These are phyloP conservation scores for Artemisiospiza belli DNA, from an alignment of 2,113 vertebrate species.

Conservation along the genomic window DNA sequence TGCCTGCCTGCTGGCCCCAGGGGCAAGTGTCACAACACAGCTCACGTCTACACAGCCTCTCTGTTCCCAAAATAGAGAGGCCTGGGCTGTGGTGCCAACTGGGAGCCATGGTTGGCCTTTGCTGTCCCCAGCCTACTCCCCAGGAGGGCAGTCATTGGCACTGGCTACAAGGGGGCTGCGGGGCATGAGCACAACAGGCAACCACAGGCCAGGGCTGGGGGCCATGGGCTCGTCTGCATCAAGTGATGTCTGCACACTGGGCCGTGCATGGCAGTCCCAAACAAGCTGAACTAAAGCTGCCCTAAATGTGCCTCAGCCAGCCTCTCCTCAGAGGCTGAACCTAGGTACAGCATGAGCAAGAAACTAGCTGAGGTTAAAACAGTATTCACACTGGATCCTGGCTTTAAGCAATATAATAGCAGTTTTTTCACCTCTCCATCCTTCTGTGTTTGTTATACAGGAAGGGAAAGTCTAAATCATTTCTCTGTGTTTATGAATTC, in stretches of 20 bases:
- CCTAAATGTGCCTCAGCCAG: background rate
- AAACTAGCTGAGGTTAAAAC: background rate
- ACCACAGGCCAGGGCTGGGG: rapidly evolving
- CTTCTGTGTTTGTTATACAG: constrained; percentile 26
- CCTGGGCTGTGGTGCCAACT: background rate
- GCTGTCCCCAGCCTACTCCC: background rate
- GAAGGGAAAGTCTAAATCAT: constrained; percentile 42
- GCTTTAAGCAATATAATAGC: background rate
- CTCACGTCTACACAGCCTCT: background rate
- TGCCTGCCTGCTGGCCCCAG: background rate
- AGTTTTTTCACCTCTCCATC: constrained; percentile 11
- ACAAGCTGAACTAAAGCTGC: background rate
- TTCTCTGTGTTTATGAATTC: constrained; percentile 61
- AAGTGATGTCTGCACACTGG: no score
- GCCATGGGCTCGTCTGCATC: background rate
- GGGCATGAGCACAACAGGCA: background rate
- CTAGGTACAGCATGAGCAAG: background rate
- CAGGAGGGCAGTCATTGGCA: rapidly evolving
- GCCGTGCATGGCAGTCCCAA: background rate
- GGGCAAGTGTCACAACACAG: background rate
- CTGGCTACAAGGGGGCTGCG: background rate
- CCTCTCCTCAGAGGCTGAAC: background rate
- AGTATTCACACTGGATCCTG: background rate
- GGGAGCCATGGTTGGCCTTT: background rate
- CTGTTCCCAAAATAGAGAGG: background rate